Base-by-base conservation (phyloP, 2,113 vertebrate species). In the Potamarius usumacintae region DNA sequence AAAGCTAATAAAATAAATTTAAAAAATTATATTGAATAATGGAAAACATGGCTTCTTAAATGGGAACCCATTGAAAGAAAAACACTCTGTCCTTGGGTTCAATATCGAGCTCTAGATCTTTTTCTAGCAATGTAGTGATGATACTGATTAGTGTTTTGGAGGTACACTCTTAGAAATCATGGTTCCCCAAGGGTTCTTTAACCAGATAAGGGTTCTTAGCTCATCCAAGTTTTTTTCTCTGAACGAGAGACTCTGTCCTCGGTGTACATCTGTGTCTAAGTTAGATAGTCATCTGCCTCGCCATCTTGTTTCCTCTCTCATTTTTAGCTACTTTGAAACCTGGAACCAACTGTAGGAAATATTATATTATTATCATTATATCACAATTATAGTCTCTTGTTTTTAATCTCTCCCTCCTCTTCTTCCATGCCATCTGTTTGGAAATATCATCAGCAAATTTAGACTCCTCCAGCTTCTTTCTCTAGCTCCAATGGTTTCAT, bases 341-440 rank as follows among this genome's bases (percentile, higher is more conserved):
- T 25, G 27, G 60, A 30, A 77, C 48, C 72, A 65, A 76, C 25
- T 63, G n/a, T 52, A 48, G 48, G 65, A 74, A 34, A 55, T 55
- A 27, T 79, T 27, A 55, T 27, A 27, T 5, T 53, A 27, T 17
- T 17, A 78, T 83, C 58, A 78, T 57, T 30, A 72, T 78, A 60
- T 62, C 42, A 20, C 72, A 27, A 34, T 55, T 52, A 72, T 72
- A 63, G 69, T 10, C 74, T 5, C 65, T 87, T 34, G 14, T 72
- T 57, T 81, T 18, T 69, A 81, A 52, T 48, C n/a, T 11, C 67
- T 58, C 14, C 25, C 30, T 82, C 17, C 15, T 58, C 77, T 17
- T 82, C 67, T 55, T 85, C 8, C 55, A 85, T 30, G 55, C 79
- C 79, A 81, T 81, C 55, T 81, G 55, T 81, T 76, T 22, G 12